phyloP scores from a whole-genome alignment of 2,888 invertebrate genomes.

The Oeneis ivallda region DNA sequence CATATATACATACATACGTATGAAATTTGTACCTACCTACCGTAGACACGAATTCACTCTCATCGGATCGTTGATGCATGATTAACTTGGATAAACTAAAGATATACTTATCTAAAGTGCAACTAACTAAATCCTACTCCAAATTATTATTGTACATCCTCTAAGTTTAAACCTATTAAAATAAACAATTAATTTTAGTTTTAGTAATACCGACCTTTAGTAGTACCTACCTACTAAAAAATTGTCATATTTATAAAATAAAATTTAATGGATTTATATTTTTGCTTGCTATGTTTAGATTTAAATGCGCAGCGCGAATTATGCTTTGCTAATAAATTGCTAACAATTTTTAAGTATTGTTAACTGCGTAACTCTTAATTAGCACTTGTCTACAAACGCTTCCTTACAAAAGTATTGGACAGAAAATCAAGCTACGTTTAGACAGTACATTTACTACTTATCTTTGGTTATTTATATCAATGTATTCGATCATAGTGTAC shows the following conservation, averaged over 20 bases:
- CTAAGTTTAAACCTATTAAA: too few species aligned
- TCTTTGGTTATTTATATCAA: slow-evolving; percentile 2
- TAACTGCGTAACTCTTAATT: too few species aligned
- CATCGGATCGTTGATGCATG: slow-evolving; percentile 34
- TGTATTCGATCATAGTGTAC: slow-evolving; percentile 53
- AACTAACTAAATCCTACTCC: too few species aligned
- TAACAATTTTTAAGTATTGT: background rate
- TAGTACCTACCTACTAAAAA: too few species aligned
- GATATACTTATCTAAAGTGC: background rate
- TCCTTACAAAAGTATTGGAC: background rate
- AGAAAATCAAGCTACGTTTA: background rate
- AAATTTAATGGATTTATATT: background rate
- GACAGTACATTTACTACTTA: background rate
- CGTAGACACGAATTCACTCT: slow-evolving; percentile 53
- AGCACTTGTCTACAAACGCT: background rate
- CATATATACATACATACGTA: too few species aligned
- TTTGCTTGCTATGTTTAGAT: background rate
- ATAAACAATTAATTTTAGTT: too few species aligned
- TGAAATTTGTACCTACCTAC: slow-evolving; percentile 52
- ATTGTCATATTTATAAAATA: background rate
- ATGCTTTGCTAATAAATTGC: background rate
- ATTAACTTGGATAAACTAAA: background rate
- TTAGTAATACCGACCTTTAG: too few species aligned
- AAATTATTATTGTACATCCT: too few species aligned
- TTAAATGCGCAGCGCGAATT: background rate